These are phyloP conservation scores for Aphaenogaster rudis DNA, from an alignment of 1,140 invertebrate species.

Conservation along the genomic window DNA sequence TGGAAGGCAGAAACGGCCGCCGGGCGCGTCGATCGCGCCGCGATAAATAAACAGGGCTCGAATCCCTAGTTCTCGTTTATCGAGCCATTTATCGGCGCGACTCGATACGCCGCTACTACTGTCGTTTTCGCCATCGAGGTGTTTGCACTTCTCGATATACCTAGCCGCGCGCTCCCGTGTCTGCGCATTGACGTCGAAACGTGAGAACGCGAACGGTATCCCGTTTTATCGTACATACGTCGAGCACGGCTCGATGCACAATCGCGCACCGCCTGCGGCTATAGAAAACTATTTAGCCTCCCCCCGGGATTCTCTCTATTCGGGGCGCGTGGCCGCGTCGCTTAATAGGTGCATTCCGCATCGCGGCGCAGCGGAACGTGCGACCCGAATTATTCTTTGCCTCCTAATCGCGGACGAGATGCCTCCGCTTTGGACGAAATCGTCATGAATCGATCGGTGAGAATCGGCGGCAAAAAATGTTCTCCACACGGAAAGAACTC, in stretches of 20 bases:
- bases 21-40: constrained; percentile 62
- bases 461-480: neutral
- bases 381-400: constrained; percentile 51
- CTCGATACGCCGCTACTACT: neutral
- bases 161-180: constrained; percentile 20
- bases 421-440: constrained; percentile 24
- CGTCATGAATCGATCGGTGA: neutral
- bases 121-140: neutral
- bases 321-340: constrained; percentile 75
- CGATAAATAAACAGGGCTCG: constrained; percentile 75
- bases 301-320: constrained; percentile 74
- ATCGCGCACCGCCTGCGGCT: constrained; percentile 81
- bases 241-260: constrained; percentile 74
- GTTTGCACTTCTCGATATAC: neutral
- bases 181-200: constrained; percentile 67
- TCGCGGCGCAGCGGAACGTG: constrained; percentile 65
- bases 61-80: constrained; percentile 54
- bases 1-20: constrained; percentile 35
- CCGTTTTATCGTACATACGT: constrained; percentile 37
- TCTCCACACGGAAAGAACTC: neutral
- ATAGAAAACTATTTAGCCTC: constrained; percentile 78
- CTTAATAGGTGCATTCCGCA: constrained; percentile 76
- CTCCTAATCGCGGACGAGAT: constrained; percentile 38
- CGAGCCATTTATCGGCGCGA: constrained; percentile 58
- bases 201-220: constrained; percentile 75